Evolutionary conservation across 2,888 invertebrate species (phyloP), one percentile per base, ranked within the genome.

Genomic region (Lasioglossum calceatum): DNA sequence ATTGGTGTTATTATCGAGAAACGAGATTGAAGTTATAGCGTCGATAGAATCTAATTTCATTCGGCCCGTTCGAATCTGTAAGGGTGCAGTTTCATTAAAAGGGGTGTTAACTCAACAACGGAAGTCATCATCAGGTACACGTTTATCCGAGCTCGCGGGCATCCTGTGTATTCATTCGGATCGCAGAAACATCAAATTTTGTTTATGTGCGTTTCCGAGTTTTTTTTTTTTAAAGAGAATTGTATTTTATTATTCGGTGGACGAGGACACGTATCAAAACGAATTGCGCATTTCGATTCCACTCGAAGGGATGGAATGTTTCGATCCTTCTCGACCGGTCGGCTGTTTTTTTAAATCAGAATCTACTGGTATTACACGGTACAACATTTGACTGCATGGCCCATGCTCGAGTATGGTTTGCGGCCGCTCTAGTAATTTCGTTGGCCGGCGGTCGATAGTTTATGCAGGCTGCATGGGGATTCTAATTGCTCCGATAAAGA

Each of bases 401-500:
- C 76, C 32, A 47, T 61, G 74, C 76, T 87, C 88, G 75, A 74
- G 81, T 76, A 89, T 70, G 84, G 85, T 82, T 91, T 88, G 81
- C 85, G 87, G 89, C 36, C 78, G 84, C 81, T 82, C 85, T 64
- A 79, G 82, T 84, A 91, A 91, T 91, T 90, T 79, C 84, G 80
- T 74, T 79, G 74, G 71, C 79, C 76, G 74, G n/a, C 36, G 39
- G 64, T 80, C 87, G 89, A 92, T 92, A 85, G 90, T 92, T 92
- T 89, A 90, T 89, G 90, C 90, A 89, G 85, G 72, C 88, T 86
- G 91, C 90, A 89, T 84, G 86, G 87, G 78, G 42, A 91, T 90
- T 91, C 91, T 92, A 93, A 93, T 93, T 93, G 92, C 84, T 85
- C 80, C 88, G 91, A 92, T 91, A 93, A 93, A 93, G 92, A 92